Base-by-base conservation (phyloP, 2,113 vertebrate species). In the Malurus melanocephalus region DNA sequence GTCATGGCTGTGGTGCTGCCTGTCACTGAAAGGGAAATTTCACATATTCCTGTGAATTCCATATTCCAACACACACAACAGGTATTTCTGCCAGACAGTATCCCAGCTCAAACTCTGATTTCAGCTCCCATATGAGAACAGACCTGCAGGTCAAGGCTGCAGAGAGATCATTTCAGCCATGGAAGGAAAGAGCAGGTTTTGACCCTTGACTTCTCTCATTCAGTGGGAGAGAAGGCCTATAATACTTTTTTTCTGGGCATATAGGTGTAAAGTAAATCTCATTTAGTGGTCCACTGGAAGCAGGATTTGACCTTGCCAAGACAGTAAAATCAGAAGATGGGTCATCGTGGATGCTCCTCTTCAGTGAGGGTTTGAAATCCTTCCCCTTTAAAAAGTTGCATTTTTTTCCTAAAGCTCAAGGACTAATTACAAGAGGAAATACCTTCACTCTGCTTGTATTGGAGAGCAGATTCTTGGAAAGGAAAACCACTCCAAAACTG, bases 391-490 rank as follows among this genome's bases (percentile, higher is more conserved):
- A 91, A 92, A 71, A 74, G 27, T 16, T 67, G 52, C 12, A 13
- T 33, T 85, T 90, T 90, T 74, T 87, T 82, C 15, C 23, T 62
- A 53, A 75, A 82, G 45, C 76, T 91, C 15, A 73, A 88, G 40
- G 57, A 48, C 64, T 78, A 71, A 65, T 49, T 74, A 56, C 19
- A 78, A 67, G 65, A 51, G 68, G 77, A 95, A 75, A 77, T 88
- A 56, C 62, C 83, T 84, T 80, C 1, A 3, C 69, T 69, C 20
- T 2, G 14, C 40, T 71, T 74, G 48, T 83, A 64, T 42, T 67
- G 46, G 68, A 93, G 27, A 85, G 40, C 48, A 74, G 57, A 40
- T 74, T 86, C 77, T 35, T 42, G 69, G 84, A 93, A 94, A 88
- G 57, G 28, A 90, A 93, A 80, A 94, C 40, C 74, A 65, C 85